phyloP scores from a whole-genome alignment of 2,797 vertebrate species.

The Luscinia megarhynchos region DNA sequence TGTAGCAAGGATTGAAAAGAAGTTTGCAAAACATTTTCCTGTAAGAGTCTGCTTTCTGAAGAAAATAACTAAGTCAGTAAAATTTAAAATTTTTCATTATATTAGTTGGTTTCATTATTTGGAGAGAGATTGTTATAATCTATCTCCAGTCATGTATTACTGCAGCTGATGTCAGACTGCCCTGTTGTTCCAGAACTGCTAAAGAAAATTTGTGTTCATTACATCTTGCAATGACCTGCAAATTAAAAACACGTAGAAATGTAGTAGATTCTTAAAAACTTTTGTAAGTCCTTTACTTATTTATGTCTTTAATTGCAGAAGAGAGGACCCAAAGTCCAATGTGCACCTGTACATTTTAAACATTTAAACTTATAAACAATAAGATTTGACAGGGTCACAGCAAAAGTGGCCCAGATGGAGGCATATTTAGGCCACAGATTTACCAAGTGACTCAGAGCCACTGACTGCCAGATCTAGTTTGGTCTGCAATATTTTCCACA shows the following conservation, averaged over 20 bases:
- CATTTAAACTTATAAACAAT: constrained; percentile 1
- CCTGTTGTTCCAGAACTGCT: neutral
- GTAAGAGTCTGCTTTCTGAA: neutral
- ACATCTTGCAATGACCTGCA: neutral
- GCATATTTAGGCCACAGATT: neutral
- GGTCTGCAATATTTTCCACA: neutral
- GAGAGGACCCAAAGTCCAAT: neutral
- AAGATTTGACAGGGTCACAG: constrained; percentile 16
- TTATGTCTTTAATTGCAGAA: neutral
- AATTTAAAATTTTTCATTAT: neutral
- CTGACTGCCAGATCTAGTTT: neutral
- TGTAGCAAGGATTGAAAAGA: neutral
- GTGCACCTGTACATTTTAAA: neutral
- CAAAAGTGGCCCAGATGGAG: constrained; percentile 4
- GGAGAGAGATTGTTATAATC: neutral
- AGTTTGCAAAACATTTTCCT: neutral
- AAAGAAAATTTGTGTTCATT: neutral
- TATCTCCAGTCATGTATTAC: neutral
- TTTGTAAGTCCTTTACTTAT: neutral
- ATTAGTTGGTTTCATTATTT: neutral
- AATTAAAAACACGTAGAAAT: neutral
- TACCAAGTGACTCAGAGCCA: neutral
- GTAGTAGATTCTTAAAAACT: neutral
- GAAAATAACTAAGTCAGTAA: neutral
- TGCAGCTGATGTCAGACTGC: neutral